phyloP scores from a whole-genome alignment of 2,888 invertebrate genomes.

The Pherbina coryleti region DNA sequence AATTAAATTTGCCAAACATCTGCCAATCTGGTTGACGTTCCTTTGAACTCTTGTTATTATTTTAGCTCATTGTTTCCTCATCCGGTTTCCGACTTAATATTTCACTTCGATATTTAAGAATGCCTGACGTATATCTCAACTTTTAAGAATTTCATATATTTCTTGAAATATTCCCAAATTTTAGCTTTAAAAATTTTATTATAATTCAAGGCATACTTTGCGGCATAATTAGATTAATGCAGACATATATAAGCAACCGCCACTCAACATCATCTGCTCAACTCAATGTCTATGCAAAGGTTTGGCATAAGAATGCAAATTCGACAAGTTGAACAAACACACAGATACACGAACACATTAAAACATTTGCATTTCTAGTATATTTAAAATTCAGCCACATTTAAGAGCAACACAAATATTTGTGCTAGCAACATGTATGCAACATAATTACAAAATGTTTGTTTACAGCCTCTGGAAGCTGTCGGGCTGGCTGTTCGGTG shows the following conservation, averaged over 20 bases:
- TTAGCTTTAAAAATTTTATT: too few species aligned
- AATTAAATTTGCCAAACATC: too few species aligned
- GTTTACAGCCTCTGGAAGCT: constrained; percentile 8
- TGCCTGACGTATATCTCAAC: too few species aligned
- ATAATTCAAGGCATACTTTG: neutral
- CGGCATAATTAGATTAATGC: constrained; percentile 8
- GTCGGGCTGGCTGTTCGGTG: neutral
- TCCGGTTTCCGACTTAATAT: too few species aligned
- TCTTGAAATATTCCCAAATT: too few species aligned
- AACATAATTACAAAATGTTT: constrained; percentile 46
- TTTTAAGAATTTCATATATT: too few species aligned
- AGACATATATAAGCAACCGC: neutral
- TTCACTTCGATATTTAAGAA: too few species aligned
- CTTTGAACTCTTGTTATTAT: too few species aligned
- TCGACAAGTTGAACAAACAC: neutral
- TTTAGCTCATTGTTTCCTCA: too few species aligned
- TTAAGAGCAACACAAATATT: constrained; percentile 44
- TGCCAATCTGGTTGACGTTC: too few species aligned
- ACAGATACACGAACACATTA: neutral
- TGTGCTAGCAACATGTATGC: constrained; percentile 36
- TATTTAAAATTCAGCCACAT: constrained; percentile 33
- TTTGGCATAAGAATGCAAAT: neutral
- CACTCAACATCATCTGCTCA: neutral
- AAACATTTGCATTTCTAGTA: constrained; percentile 30
- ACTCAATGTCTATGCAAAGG: neutral